Evolutionary conservation across 2,888 invertebrate genomes (phyloP).

Genomic region (Crocallis elinguaria): DNA sequence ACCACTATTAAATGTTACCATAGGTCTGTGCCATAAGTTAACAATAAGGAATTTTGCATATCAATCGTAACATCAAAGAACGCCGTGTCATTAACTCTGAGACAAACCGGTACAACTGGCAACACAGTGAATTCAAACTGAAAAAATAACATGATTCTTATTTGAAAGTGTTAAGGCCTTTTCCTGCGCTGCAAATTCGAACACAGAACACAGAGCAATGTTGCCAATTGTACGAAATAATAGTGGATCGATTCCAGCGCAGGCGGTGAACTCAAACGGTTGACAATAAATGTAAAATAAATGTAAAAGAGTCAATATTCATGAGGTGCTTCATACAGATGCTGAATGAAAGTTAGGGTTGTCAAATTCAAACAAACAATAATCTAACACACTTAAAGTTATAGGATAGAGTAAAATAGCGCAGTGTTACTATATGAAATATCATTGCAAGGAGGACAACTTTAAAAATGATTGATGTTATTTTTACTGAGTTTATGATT

Average conservation of each 20-base stretch:
- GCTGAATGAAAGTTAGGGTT: conserved; percentile 52
- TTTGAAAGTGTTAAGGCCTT: conserved; percentile 18
- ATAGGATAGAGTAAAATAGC: neutral
- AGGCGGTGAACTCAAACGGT: conserved; percentile 66
- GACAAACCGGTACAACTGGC: conserved; percentile 46
- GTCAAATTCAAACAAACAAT: conserved; percentile 11
- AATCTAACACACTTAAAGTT: neutral
- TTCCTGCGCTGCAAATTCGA: conserved; percentile 18
- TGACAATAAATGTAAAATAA: conserved; percentile 68
- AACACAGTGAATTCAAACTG: conserved; percentile 8
- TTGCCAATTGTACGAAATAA: conserved; percentile 40
- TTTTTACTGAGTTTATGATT: no score
- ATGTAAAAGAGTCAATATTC: conserved; percentile 72
- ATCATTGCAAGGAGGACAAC: no score
- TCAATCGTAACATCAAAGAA: conserved; percentile 75
- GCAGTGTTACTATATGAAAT: no score
- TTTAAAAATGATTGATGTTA: no score
- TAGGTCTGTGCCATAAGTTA: no score
- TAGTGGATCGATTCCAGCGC: conserved; percentile 54
- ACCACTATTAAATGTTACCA: conserved; percentile 21
- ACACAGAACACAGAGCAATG: no score
- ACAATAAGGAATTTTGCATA: conserved; percentile 74
- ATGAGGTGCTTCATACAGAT: conserved; percentile 61
- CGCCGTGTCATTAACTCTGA: conserved; percentile 66
- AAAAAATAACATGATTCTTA: conserved; percentile 16